phyloP scores from a whole-genome alignment of 2,797 vertebrate genomes.

The Myiothlypis chrysogaster region DNA sequence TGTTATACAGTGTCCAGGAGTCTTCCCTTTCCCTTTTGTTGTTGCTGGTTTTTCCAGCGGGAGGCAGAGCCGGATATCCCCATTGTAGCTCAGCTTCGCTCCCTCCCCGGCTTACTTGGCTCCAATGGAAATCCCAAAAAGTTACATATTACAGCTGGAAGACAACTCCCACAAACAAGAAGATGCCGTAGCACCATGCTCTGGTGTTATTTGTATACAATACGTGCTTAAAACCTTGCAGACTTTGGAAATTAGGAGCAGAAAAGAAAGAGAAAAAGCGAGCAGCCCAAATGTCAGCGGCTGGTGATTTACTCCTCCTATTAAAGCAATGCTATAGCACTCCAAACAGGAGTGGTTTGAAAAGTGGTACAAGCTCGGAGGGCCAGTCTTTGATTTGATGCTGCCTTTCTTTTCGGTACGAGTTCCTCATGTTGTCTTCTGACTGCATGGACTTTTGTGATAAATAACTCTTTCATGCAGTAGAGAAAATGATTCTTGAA shows the following conservation, averaged over 20 bases:
- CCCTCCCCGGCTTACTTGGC: background rate
- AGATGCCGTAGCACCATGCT: background rate
- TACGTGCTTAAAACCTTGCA: background rate
- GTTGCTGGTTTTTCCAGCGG: background rate
- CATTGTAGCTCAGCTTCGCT: background rate
- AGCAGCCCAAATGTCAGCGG: background rate
- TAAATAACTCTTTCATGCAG: background rate
- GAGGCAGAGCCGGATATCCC: slow-evolving; percentile 27
- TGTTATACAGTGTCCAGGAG: background rate
- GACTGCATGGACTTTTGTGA: background rate
- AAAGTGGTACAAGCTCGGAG: background rate
- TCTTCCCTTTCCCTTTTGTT: background rate
- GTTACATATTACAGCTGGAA: background rate
- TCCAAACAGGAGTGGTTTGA: background rate
- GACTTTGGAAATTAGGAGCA: background rate
- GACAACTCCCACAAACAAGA: background rate
- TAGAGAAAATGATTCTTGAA: background rate
- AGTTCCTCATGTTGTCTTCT: background rate
- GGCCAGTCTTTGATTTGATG: background rate
- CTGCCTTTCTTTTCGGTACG: background rate
- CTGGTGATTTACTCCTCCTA: background rate
- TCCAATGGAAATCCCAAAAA: background rate
- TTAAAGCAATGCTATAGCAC: background rate
- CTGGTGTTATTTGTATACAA: background rate
- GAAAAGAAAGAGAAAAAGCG: background rate